Base-by-base conservation (phyloP, 92 coral and sea anemone genomes). In the Bergia puertoricense region DNA sequence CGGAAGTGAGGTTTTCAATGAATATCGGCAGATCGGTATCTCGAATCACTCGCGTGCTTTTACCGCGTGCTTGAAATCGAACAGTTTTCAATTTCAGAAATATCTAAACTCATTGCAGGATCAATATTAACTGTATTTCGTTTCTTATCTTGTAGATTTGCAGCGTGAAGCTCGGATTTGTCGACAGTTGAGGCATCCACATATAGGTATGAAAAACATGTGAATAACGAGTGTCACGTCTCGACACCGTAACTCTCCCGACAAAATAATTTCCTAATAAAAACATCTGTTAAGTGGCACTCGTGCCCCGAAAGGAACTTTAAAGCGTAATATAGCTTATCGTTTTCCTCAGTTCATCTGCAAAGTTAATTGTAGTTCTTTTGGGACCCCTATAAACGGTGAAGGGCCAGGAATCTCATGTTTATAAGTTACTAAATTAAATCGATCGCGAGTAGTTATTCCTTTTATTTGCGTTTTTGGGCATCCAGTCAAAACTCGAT, bases 161-260 rank as follows among this genome's bases (percentile, higher is more conserved):
- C 95, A 90, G 23, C 93, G 98, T 73, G 99, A 97, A 85, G 96
- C 98, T 89, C 91, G 96, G 68, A 97, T 97, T 81, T 97, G 99
- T 79, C 96, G 92, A 89, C 92, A 91, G 79, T 89, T 97, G 83
- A 89, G 92, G 68, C 98, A 97, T 88, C 96, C 98, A 10, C 99
- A 97, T 76, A 97, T 97, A 40, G 99, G 99, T 97, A 94, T 79
- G 95, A 56, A 74, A 81, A 74, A 79, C 39, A 85, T 82, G 71
- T 51, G n/a, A 50, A 69, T 41, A 54, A 77, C 74, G 37, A 38
- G 54, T 13, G 50, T 15, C 81, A 39, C 74, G 42, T 46, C 38
- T 67, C 9, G 57, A 85, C 62, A 56, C 5, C 9, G 48, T 42
- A 22, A 22, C 45, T 23, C 54, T 51, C 75, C 72, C 36, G 18